phyloP scores from a whole-genome alignment of 2,113 vertebrate genomes.

The Formicarius rufipectus region DNA sequence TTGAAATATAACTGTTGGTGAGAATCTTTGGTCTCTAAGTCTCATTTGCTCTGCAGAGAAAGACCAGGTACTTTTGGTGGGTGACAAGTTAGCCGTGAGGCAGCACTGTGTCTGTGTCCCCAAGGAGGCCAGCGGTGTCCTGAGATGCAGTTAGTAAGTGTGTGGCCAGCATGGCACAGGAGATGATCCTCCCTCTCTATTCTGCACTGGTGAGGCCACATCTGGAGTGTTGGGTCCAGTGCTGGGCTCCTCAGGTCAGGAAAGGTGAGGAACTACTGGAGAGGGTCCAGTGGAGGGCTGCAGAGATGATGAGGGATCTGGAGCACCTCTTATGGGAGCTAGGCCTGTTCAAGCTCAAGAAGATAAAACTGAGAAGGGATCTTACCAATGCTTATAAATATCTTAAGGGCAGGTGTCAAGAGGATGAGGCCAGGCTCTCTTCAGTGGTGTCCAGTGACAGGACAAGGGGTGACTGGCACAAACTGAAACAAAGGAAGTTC shows the following conservation, averaged over 20 bases:
- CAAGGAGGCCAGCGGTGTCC: background rate
- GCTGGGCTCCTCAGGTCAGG: background rate
- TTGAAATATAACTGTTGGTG: background rate
- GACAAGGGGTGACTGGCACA: background rate
- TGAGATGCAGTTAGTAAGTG: background rate
- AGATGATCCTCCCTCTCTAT: background rate
- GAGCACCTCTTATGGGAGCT: background rate
- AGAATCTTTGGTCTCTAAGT: background rate
- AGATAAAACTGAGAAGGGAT: background rate
- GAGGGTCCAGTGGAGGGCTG: background rate
- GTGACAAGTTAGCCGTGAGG: background rate
- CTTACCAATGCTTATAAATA: background rate
- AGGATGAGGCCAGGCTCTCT: background rate
- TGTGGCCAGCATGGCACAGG: background rate
- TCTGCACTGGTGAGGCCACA: background rate
- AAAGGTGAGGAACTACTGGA: background rate
- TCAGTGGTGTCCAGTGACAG: background rate
- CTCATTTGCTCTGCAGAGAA: background rate
- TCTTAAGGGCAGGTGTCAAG: background rate
- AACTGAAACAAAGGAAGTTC: background rate
- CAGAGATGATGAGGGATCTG: background rate
- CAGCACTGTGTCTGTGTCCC: background rate
- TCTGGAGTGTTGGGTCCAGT: background rate
- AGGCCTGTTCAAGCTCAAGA: background rate
- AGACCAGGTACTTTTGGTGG: background rate